Percentiles rank a stretch among this genome's conserved stretches.
Evolutionary conservation across 2,888 invertebrate species (phyloP).

Genomic region (Parthenolecanium corni): DNA sequence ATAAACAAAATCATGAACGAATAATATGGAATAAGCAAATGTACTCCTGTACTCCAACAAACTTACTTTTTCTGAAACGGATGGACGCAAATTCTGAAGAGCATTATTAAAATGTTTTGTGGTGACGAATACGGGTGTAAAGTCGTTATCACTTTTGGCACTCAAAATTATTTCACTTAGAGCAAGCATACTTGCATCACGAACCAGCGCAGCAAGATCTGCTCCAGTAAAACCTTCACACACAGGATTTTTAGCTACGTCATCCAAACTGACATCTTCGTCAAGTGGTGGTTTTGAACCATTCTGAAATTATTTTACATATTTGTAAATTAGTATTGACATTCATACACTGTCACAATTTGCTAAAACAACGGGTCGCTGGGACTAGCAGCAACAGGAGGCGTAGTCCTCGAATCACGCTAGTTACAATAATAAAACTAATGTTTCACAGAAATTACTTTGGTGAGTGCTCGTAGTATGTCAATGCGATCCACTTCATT

Average conservation of each 20-base stretch:
- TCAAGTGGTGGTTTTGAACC: conserved; percentile 53
- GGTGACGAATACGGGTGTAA: conserved; percentile 40
- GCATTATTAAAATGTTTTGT: conserved; percentile 65
- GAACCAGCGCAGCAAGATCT: conserved; percentile 77
- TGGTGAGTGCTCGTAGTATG: conserved; percentile 78
- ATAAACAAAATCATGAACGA: too few relatives aligned
- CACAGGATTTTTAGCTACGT: conserved; percentile 53
- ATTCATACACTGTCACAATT: too few relatives aligned
- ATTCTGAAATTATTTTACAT: not conserved
- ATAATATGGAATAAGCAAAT: too few relatives aligned
- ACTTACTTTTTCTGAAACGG: conserved; percentile 49
- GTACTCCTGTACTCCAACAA: too few relatives aligned
- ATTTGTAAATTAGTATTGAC: too few relatives aligned
- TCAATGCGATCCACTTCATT: conserved; percentile 64
- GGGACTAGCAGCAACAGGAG: not conserved
- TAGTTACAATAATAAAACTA: too few relatives aligned
- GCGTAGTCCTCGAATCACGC: too few relatives aligned
- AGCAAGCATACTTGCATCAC: conserved; percentile 73
- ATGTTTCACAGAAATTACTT: conserved; percentile 43
- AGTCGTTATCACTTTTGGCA: not conserved
- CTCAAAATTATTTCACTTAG: conserved; percentile 59
- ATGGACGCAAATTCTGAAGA: conserved; percentile 68
- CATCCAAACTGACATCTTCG: conserved; percentile 61
- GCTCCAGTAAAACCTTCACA: conserved; percentile 83
- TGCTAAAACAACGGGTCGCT: too few relatives aligned